Evolutionary conservation across 2,888 invertebrate species (phyloP).

Genomic region (Selenia dentaria): DNA sequence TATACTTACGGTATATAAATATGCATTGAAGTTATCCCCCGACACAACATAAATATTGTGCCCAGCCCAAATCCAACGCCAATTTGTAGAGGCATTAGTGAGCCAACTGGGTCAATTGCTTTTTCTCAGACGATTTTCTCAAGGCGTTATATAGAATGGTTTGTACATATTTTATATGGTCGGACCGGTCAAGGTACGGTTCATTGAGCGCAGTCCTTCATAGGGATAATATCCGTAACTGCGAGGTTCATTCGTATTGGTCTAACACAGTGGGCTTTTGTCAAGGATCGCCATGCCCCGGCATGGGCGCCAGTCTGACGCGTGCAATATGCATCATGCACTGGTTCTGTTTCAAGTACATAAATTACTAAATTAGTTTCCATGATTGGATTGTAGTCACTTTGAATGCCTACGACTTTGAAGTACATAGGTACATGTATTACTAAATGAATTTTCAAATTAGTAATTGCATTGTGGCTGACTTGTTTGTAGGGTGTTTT

Average conservation of each 20-base stretch:
- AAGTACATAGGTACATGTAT: too few relatives aligned
- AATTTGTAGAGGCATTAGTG: conserved; percentile 12
- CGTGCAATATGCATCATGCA: conserved; percentile 30
- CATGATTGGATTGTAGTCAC: conserved; percentile 18
- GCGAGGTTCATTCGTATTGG: conserved; percentile 53
- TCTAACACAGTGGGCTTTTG: conserved; percentile 67
- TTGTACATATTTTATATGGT: background rate
- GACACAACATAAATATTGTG: conserved; percentile 2
- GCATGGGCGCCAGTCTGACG: conserved; percentile 60
- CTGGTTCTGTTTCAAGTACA: conserved; percentile 25
- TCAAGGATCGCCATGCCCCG: conserved; percentile 40
- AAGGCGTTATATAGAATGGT: conserved; percentile 6
- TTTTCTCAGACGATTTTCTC: conserved; percentile 32
- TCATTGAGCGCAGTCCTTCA: conserved; percentile 37
- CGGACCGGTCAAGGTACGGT: conserved; percentile 24
- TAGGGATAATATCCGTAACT: conserved; percentile 47
- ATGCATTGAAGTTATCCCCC: background rate
- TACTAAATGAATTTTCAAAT: too few relatives aligned
- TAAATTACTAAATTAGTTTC: conserved; percentile 21
- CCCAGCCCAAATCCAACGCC: conserved; percentile 19
- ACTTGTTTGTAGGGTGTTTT: too few relatives aligned
- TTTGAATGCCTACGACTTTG: conserved; percentile 7
- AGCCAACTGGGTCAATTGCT: conserved; percentile 37
- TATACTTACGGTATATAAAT: too few relatives aligned
- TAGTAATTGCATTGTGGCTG: too few relatives aligned